Evolutionary conservation across 2,113 vertebrate genomes (phyloP), one percentile per base, ranked within the genome.

Genomic region (Nannobrachium achirus): DNA sequence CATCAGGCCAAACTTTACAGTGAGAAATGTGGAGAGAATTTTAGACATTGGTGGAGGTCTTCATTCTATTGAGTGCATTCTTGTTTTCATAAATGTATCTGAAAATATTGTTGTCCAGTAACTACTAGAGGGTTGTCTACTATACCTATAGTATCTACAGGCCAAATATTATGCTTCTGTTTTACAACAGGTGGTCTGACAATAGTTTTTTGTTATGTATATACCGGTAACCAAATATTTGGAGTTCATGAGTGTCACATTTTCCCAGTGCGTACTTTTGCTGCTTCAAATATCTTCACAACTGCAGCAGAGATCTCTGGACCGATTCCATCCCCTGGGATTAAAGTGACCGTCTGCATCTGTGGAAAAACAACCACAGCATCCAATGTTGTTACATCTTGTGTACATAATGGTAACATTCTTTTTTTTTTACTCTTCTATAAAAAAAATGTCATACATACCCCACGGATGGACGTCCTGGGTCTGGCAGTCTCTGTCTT

Each of bases 251-350:
- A 33, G 45, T 48, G 13, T 48, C 14, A 2, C n/a, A 6, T 6
- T 15, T 15, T 25, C 48, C n/a, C 4, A 48, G 41, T 55, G 59
- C 80, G 83, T 88, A 97, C 97, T 82, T 97, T 93, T 72, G 96
- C 96, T 78, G 95, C 93, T 86, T 96, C 96, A 87, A 98, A 98
- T 81, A 98, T 98, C 78, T 97, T 95, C 93, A 96, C 91, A 48
- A 98, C 95, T 63, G 97, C 92, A 56, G 76, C 72, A 44, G 97
- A 98, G 83, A 98, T 98, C 85, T 98, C 97, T 0, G 96, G 97
- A 78, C 97, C 97, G 75, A 98, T 98, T 79, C 97, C 97, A 93
- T 98, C 97, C 68, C 97, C 97, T 65, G 97, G 97, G 91, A 98
- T 98, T 91, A 98, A 87, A 73, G 97, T 98, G 71, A 98, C 95